Evolutionary conservation across 2,113 vertebrate genomes (phyloP), one percentile per base, ranked within the genome.

Genomic region (Notothenia coriiceps): DNA sequence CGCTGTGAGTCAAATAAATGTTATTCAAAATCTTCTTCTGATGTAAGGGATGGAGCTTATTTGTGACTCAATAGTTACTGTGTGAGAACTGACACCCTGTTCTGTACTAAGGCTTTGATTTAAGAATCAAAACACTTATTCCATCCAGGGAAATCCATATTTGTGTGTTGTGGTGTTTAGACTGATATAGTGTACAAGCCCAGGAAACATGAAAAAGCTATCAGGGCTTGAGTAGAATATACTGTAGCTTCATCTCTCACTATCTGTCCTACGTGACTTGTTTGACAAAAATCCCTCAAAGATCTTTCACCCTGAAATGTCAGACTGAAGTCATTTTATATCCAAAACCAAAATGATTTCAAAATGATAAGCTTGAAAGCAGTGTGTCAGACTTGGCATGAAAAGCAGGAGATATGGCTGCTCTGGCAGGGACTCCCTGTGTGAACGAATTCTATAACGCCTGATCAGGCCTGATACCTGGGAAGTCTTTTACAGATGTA

Each of bases 361-460:
- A 44, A 62, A 57, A 54, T 43, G 47, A 56, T 44, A 17, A 54
- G 59, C 59, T 51, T 51, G 20, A 51, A 51, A 65, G 64, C 74
- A 33, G 44, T 20, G 56, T 49, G 63, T 68, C 62, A 50, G 57
- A 50, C 25, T 40, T 43, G 57, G 14, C 6, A 40, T 35, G 46
- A 71, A 70, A 17, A 46, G 46, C 17, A 5, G 4, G 29, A 70
- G 51, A 52, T 76, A 52, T 7, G 54, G 54, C 59, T n/a, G 52
- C 29, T 18, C 17, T 70, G 46, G 70, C 66, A n/a, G 57, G 13
- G 6, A 20, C 18, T 40, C 33, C 6, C 49, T n/a, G 13, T 66
- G 46, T 18, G 51, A 9, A 59, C 1, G 40, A 35, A 13, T 18
- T 35, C 6, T 20, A 33, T 65, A 65, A 40, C 29, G 22, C 57